A percentile compares a stretch with the other conserved stretches of the same genome.
Conservation (phyloP, 2,888 invertebrate genomes). For the Apodemia duryi region DNA sequence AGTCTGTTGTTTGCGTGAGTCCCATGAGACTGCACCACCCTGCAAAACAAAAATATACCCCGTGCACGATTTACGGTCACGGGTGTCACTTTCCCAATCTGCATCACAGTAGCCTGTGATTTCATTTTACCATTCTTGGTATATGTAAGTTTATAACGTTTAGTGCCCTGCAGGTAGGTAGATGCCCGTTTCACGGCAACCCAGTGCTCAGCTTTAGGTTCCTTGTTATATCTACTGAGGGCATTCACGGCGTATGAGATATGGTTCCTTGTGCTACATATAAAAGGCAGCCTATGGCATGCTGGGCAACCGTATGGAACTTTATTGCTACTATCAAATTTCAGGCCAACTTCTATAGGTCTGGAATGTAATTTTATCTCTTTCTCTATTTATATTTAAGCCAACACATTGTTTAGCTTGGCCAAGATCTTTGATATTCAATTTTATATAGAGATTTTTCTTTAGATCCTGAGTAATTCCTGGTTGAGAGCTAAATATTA, state of each 20-base stretch:
- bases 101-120: constrained; percentile 17
- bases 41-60: constrained; percentile 34
- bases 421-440: constrained; percentile 1
- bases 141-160: neutral
- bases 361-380: constrained; percentile 9
- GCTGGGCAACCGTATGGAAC: neutral
- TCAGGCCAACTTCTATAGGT: constrained; percentile 16
- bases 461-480: constrained; percentile 8
- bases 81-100: neutral
- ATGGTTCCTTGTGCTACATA: neutral
- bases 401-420: neutral
- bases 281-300: neutral
- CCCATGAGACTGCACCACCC: constrained; percentile 33
- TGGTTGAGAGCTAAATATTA: constrained; percentile 20
- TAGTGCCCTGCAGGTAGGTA: neutral
- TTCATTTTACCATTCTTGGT: neutral
- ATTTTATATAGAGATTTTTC: constrained; percentile 22
- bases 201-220: neutral
- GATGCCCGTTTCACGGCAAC: too few species aligned
- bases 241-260: neutral
- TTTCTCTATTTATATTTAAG: neutral
- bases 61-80: constrained; percentile 28
- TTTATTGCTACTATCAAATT: neutral
- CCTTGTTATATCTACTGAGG: neutral
- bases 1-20: constrained; percentile 14